These are phyloP conservation scores for Catostylus mosaicus DNA, from an alignment of 30 jellyfish, hydroid and myxozoan genomes.

Conservation along the genomic window DNA sequence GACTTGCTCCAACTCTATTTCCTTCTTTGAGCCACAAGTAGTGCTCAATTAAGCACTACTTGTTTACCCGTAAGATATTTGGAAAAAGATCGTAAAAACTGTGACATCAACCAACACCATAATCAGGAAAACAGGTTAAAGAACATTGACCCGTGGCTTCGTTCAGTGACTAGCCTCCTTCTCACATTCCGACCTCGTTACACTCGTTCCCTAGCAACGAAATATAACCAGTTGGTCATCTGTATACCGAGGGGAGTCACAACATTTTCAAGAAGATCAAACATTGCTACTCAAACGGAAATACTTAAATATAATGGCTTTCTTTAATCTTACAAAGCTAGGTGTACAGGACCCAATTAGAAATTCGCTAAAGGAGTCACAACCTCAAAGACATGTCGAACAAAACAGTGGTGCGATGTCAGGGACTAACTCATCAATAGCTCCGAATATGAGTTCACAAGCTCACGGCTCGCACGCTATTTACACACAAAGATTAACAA, in stretches of 20 bases:
- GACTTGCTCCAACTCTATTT: too few species aligned
- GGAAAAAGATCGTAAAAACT: too few species aligned
- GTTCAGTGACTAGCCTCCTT: neutral
- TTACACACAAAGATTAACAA: constrained; percentile 77
- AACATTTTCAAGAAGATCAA: neutral
- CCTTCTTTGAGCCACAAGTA: too few species aligned
- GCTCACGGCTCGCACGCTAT: constrained; percentile 75
- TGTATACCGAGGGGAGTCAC: neutral
- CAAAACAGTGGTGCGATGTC: neutral
- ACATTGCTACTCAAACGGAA: neutral
- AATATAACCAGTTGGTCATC: neutral
- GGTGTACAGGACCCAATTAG: constrained; percentile 83
- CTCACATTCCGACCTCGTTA: neutral
- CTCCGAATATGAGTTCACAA: constrained; percentile 32
- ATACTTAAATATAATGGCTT: constrained; percentile 56
- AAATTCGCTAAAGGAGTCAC: constrained; percentile 37
- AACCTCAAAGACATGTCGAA: constrained; percentile 7
- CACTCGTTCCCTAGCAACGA: constrained; percentile 1
- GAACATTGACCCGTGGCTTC: neutral
- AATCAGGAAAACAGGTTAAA: too few species aligned
- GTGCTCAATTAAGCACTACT: too few species aligned
- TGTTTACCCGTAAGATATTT: too few species aligned
- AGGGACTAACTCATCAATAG: too few species aligned
- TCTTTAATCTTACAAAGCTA: constrained; percentile 79
- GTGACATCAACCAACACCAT: too few species aligned